phyloP scores from a whole-genome alignment of 1,140 invertebrate genomes.

The Sipha flava region DNA sequence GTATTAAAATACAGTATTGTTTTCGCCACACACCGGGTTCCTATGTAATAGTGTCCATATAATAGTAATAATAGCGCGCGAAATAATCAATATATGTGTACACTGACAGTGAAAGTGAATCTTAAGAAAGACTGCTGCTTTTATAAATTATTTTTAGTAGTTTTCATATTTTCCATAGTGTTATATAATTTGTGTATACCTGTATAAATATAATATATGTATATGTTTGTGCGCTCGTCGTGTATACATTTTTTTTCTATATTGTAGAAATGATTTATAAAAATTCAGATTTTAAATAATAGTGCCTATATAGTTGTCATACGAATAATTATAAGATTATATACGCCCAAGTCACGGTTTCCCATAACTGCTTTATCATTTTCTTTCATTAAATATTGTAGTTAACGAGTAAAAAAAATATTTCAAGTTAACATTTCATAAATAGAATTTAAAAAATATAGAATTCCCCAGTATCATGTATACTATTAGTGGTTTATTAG shows the following conservation, averaged over 20 bases:
- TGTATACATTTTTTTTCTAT: no score
- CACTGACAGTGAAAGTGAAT: slow-evolving; percentile 15
- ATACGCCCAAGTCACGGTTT: background rate
- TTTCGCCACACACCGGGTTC: background rate
- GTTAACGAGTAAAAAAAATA: background rate
- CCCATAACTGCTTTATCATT: background rate
- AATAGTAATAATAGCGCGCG: slow-evolving; percentile 3
- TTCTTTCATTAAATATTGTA: background rate
- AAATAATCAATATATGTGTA: slow-evolving; percentile 8
- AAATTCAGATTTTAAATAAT: background rate
- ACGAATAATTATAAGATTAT: background rate
- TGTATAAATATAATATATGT: background rate
- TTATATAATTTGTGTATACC: background rate
- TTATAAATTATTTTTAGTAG: background rate
- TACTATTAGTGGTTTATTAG: no score
- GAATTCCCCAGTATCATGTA: no score
- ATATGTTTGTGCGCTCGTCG: no score
- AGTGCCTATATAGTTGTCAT: background rate
- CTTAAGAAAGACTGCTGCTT: slow-evolving; percentile 2
- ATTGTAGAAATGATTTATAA: background rate
- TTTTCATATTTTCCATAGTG: slow-evolving; percentile 21
- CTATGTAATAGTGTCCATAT: background rate
- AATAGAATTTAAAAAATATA: no score
- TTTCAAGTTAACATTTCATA: no score
- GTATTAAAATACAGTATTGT: background rate